These are phyloP conservation scores for Coregonus suidteri DNA, from an alignment of 2,797 vertebrate genomes.

Conservation along the genomic window DNA sequence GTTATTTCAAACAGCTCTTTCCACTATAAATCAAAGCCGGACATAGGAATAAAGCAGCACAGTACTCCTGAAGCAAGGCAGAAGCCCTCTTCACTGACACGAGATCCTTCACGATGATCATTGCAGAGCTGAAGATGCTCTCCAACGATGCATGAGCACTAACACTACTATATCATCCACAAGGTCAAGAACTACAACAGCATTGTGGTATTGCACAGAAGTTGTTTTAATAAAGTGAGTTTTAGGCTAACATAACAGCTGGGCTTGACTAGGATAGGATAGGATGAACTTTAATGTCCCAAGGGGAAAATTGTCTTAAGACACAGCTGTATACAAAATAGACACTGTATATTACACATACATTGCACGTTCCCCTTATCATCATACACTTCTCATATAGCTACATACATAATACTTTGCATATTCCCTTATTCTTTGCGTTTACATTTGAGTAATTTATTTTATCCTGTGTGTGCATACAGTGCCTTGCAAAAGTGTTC, in stretches of 20 bases:
- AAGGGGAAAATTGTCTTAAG: too few species aligned
- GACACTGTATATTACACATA: too few species aligned
- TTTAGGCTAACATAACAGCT: conserved; percentile 2
- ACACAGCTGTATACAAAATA: too few species aligned
- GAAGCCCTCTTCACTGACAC: conserved; percentile 48
- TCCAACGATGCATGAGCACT: conserved; percentile 31
- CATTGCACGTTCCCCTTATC: too few species aligned
- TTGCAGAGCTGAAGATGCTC: conserved; percentile 31
- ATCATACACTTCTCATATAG: too few species aligned
- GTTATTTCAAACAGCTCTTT: conserved; percentile 41
- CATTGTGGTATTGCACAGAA: background rate
- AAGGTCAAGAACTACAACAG: background rate
- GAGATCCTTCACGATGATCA: conserved; percentile 57
- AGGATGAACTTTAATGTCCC: too few species aligned
- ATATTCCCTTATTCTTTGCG: too few species aligned
- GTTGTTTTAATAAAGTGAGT: background rate
- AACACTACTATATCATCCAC: background rate
- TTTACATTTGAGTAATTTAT: too few species aligned
- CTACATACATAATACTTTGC: too few species aligned
- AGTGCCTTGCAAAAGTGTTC: too few species aligned
- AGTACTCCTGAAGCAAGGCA: conserved; percentile 51
- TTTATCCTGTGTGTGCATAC: too few species aligned
- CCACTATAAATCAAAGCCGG: conserved; percentile 40
- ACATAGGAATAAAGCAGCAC: conserved; percentile 33
- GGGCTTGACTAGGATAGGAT: background rate